Evolutionary conservation across 2,888 invertebrate species (phyloP).

Genomic region (Epistrophella euchroma): DNA sequence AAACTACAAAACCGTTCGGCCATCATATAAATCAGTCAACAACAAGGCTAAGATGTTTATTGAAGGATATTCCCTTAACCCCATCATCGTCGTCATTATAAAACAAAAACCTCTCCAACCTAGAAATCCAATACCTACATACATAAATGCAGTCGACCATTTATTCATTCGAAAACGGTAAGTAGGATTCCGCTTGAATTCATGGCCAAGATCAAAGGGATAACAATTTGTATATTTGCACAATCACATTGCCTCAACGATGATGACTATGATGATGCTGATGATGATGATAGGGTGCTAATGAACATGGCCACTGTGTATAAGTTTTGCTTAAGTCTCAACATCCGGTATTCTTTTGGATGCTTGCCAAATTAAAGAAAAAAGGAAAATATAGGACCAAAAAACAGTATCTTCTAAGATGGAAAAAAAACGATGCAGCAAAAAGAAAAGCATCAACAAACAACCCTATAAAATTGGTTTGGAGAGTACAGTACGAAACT

Average conservation of each 20-base stretch:
- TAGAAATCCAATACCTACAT: constrained; percentile 4
- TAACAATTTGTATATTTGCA: constrained; percentile 62
- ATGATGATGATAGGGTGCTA: constrained; percentile 69
- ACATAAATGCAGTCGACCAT: constrained; percentile 9
- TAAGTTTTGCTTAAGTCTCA: constrained; percentile 60
- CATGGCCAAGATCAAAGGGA: constrained; percentile 74
- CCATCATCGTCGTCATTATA: neutral
- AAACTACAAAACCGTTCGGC: constrained; percentile 28
- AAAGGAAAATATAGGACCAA: constrained; percentile 1
- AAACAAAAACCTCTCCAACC: neutral
- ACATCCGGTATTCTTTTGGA: constrained; percentile 56
- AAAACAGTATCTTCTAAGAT: constrained; percentile 7
- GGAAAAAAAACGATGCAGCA: constrained; percentile 18
- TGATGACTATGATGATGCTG: constrained; percentile 50
- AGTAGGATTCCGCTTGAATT: constrained; percentile 20
- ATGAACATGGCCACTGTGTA: constrained; percentile 71
- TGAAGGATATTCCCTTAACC: constrained; percentile 41
- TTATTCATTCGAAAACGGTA: constrained; percentile 10
- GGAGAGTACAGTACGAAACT: neutral
- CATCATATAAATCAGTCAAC: constrained; percentile 69
- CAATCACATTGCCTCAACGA: constrained; percentile 42
- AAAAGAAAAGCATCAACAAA: constrained; percentile 13
- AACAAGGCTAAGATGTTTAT: constrained; percentile 53
- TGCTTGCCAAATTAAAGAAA: constrained; percentile 48
- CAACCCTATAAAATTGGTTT: neutral